phyloP scores from a whole-genome alignment of 1,140 invertebrate genomes.

The Drosophila baimaii region DNA sequence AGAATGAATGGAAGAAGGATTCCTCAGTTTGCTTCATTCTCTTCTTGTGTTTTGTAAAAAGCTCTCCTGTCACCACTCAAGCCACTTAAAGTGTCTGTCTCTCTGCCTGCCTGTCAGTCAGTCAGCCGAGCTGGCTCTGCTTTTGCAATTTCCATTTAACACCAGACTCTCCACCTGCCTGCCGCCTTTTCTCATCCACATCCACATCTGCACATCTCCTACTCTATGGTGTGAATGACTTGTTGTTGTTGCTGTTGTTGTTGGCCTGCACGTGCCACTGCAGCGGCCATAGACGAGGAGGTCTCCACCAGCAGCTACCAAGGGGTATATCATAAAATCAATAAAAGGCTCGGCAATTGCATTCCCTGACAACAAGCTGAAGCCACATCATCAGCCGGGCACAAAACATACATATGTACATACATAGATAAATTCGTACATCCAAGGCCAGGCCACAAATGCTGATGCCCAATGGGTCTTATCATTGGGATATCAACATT shows the following conservation, averaged over 20 bases:
- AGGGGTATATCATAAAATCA: slow-evolving; percentile 62
- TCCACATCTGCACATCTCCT: neutral
- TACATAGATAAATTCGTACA: slow-evolving; percentile 7
- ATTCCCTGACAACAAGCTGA: slow-evolving; percentile 47
- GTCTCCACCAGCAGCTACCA: slow-evolving; percentile 14
- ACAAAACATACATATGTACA: too few species aligned
- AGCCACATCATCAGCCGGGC: slow-evolving; percentile 37
- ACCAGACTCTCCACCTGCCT: neutral
- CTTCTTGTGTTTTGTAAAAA: slow-evolving; percentile 3
- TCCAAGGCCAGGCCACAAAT: slow-evolving; percentile 40
- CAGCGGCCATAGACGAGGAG: slow-evolving; percentile 7
- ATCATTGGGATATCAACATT: slow-evolving; percentile 38
- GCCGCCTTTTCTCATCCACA: neutral
- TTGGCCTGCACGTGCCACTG: slow-evolving; percentile 61
- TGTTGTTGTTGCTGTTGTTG: slow-evolving; percentile 58
- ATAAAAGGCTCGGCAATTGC: slow-evolving; percentile 75
- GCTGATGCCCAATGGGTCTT: slow-evolving; percentile 40
- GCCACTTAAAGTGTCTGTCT: slow-evolving; percentile 38
- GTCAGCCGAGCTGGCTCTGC: slow-evolving; percentile 16
- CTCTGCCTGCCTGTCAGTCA: slow-evolving; percentile 20
- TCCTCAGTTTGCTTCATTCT: neutral
- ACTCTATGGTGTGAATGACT: slow-evolving; percentile 66
- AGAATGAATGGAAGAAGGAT: neutral
- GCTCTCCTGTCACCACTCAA: slow-evolving; percentile 43
- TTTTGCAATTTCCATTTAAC: slow-evolving; percentile 46